A percentile compares a stretch with the other conserved stretches of the same genome.
Evolutionary conservation across 2,888 invertebrate genomes (phyloP).

Genomic region (Aphidoletes aphidimyza): DNA sequence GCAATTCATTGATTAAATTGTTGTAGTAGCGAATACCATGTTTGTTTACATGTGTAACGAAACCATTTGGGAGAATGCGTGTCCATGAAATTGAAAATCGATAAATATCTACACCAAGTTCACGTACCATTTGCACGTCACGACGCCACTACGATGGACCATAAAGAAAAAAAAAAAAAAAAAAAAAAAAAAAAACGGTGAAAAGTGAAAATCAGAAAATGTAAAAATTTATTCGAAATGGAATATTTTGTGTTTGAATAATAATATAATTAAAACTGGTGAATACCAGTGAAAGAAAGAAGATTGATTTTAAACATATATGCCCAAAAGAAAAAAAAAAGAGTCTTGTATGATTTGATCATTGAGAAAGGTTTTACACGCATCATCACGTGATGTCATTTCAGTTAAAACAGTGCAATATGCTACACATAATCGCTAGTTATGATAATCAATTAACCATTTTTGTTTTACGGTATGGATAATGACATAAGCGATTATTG

Average conservation of each 20-base stretch:
- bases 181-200: too few relatives aligned
- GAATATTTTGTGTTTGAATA: too few relatives aligned
- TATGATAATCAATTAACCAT: not conserved
- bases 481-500: too few relatives aligned
- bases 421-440: not conserved
- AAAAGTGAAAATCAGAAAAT: too few relatives aligned
- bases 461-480: not conserved
- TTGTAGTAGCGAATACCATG: conserved; percentile 81
- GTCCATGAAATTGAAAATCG: conserved; percentile 82
- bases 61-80: conserved; percentile 77
- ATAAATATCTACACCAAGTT: conserved; percentile 74
- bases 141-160: conserved; percentile 66
- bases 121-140: conserved; percentile 73
- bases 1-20: conserved; percentile 77
- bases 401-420: not conserved
- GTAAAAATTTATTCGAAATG: too few relatives aligned
- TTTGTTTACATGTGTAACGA: conserved; percentile 73
- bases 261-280: too few relatives aligned
- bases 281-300: too few relatives aligned
- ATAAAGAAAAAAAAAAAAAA: too few relatives aligned
- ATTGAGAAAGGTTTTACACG: not conserved
- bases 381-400: not conserved
- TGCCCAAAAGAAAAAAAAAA: too few relatives aligned
- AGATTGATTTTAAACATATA: too few relatives aligned
- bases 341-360: too few relatives aligned